Evolutionary conservation across 1,140 invertebrate species (phyloP).

Genomic region (Anthonomus grandis): DNA sequence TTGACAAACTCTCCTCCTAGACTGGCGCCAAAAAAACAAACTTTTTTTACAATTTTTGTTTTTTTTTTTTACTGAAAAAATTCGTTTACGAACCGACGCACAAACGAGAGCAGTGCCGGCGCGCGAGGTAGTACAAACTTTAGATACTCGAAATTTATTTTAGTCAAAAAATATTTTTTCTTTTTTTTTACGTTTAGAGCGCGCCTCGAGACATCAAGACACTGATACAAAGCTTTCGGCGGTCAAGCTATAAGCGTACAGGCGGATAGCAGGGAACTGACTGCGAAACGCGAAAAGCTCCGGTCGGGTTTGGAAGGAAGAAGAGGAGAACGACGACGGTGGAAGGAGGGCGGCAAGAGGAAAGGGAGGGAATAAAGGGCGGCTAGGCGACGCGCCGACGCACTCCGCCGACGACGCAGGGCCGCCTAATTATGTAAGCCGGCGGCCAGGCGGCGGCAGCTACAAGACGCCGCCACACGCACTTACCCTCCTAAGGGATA

Average conservation of each 20-base stretch:
- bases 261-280: slow-evolving; percentile 50
- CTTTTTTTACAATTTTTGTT: too few relatives aligned
- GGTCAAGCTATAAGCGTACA: slow-evolving; percentile 51
- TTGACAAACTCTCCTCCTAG: too few relatives aligned
- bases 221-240: slow-evolving; percentile 49
- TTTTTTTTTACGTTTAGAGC: slow-evolving; percentile 36
- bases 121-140: too few relatives aligned
- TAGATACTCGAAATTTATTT: too few relatives aligned
- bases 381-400: slow-evolving; percentile 33
- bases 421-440: slow-evolving; percentile 33
- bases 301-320: slow-evolving; percentile 28
- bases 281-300: slow-evolving; percentile 32
- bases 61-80: too few relatives aligned
- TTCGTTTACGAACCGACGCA: too few relatives aligned
- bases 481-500: slow-evolving; percentile 20
- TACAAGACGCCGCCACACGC: slow-evolving; percentile 26
- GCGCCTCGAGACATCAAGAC: slow-evolving; percentile 48
- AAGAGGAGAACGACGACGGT: slow-evolving; percentile 22
- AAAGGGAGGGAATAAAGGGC: slow-evolving; percentile 16
- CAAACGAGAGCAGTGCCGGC: slow-evolving; percentile 17
- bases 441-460: slow-evolving; percentile 13
- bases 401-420: slow-evolving; percentile 10
- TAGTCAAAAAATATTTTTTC: too few relatives aligned
- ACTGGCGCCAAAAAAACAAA: too few relatives aligned
- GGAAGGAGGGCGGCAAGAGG: slow-evolving; percentile 10